Evolutionary conservation across 2,113 vertebrate species (phyloP).

Genomic region (Scolopax mira): DNA sequence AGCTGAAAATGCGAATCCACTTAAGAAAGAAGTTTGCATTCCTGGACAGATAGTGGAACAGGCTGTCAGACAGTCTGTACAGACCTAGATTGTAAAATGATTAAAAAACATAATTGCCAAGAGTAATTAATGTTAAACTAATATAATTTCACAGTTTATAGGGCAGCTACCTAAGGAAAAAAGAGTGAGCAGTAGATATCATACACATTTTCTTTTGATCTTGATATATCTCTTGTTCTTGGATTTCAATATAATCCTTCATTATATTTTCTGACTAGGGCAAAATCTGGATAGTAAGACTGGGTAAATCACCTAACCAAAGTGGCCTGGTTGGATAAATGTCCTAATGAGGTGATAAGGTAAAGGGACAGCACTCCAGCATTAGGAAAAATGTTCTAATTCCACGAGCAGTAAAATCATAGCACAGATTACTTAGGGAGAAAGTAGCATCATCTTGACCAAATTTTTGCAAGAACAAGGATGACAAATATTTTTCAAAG

Average conservation of each 20-base stretch:
- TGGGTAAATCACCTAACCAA: background rate
- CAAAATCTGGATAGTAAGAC: background rate
- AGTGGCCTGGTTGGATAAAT: background rate
- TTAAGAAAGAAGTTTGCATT: background rate
- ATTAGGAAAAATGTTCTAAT: background rate
- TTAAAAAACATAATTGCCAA: background rate
- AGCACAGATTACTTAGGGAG: background rate
- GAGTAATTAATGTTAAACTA: background rate
- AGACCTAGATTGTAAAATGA: background rate
- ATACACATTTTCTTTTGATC: background rate
- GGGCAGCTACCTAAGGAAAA: background rate
- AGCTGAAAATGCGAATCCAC: background rate
- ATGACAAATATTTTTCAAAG: background rate
- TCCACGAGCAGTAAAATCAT: background rate
- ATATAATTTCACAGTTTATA: background rate
- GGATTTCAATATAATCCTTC: background rate
- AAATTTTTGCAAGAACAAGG: background rate
- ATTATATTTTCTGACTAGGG: background rate
- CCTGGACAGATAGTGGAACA: background rate
- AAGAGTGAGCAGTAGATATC: background rate
- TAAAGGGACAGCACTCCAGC: background rate
- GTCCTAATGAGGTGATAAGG: background rate
- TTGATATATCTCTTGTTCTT: background rate
- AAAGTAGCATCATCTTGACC: background rate
- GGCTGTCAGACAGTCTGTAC: background rate